A percentile compares a stretch with the other conserved stretches of the same genome.
phyloP scores from a whole-genome alignment of 2,888 invertebrate species.

The Drosophila kuntzei region DNA sequence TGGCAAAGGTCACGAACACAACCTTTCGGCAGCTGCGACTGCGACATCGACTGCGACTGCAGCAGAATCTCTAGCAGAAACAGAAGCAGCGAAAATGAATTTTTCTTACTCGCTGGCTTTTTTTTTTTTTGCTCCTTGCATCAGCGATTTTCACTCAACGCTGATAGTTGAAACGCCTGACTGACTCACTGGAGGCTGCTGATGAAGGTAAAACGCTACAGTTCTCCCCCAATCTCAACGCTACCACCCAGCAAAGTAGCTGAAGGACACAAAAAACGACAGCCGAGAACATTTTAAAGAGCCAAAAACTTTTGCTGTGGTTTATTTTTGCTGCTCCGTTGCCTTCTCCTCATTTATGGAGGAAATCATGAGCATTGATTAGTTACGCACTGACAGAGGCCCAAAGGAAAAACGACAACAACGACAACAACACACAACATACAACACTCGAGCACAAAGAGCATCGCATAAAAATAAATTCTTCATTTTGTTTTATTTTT shows the following conservation, averaged over 20 bases:
- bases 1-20: conserved; percentile 79
- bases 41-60: conserved; percentile 43
- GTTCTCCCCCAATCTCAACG: conserved; percentile 9
- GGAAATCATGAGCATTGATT: conserved; percentile 64
- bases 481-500: conserved; percentile 29
- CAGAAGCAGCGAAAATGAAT: conserved; percentile 40
- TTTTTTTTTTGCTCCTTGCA: conserved; percentile 56
- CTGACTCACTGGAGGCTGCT: conserved; percentile 51
- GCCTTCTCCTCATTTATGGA: conserved; percentile 11
- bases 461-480: conserved; percentile 33
- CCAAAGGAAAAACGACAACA: conserved; percentile 3
- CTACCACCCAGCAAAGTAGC: conserved; percentile 1
- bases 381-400: conserved; percentile 51
- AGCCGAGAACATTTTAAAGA: conserved; percentile 48
- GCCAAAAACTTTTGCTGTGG: conserved; percentile 40
- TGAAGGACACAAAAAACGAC: conserved; percentile 46
- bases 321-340: conserved; percentile 42
- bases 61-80: conserved; percentile 10
- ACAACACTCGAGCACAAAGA: conserved; percentile 21
- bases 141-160: conserved; percentile 77
- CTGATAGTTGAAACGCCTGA: conserved; percentile 68
- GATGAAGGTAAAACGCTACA: conserved; percentile 55
- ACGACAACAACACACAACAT: conserved; percentile 20
- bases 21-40: conserved; percentile 75
- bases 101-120: conserved; percentile 36